These are phyloP conservation scores for Mamestra configurata DNA, from an alignment of 1,140 invertebrate species.

Conservation along the genomic window DNA sequence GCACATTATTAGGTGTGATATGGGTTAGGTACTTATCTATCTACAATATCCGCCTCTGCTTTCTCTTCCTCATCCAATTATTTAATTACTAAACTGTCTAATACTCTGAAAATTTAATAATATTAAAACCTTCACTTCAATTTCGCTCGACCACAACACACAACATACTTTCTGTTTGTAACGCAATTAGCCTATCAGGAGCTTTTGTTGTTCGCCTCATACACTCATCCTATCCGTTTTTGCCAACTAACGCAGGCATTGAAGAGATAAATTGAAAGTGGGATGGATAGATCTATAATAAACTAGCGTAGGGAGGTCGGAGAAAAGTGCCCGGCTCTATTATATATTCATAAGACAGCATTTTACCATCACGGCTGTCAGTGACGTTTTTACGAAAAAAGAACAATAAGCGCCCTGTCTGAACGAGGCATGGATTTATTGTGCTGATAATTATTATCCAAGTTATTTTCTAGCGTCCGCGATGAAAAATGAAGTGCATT, in stretches of 20 bases:
- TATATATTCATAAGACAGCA: constrained; percentile 46
- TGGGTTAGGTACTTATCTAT: too few relatives aligned
- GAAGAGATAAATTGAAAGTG: constrained; percentile 26
- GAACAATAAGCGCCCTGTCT: constrained; percentile 12
- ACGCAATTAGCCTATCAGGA: constrained; percentile 29
- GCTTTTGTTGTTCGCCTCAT: constrained; percentile 23
- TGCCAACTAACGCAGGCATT: constrained; percentile 22
- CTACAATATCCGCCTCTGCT: background rate
- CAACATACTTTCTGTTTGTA: constrained; percentile 32
- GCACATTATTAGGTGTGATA: too few relatives aligned
- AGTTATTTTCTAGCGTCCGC: background rate
- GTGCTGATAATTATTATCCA: constrained; percentile 18
- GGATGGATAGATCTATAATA: constrained; percentile 32
- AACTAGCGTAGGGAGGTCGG: constrained; percentile 1
- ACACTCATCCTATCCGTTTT: constrained; percentile 37
- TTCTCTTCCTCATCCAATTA: background rate
- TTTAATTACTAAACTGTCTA: constrained; percentile 9
- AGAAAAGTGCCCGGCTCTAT: constrained; percentile 11
- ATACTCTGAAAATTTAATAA: constrained; percentile 21
- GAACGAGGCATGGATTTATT: constrained; percentile 28
- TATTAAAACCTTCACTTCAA: constrained; percentile 34
- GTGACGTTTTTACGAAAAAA: constrained; percentile 43
- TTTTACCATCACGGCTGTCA: constrained; percentile 47
- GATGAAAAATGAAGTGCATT: background rate
- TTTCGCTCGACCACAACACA: constrained; percentile 30